Base-by-base conservation (phyloP, 35 echinoderm and acorn worm species). In the Eucidaris tribuloides region DNA sequence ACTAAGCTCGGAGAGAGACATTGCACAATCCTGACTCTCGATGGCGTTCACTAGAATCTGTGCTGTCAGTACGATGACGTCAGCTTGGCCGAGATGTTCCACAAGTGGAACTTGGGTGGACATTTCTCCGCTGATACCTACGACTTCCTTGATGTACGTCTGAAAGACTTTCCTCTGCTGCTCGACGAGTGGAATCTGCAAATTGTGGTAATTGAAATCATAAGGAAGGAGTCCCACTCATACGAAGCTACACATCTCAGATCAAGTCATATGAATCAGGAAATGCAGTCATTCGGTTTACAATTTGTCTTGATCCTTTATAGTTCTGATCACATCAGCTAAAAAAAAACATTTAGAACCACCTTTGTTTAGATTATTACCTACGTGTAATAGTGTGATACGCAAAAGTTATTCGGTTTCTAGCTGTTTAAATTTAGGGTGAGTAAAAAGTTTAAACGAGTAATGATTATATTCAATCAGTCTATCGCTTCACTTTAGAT, bases 1-100 rank as follows among this genome's bases (percentile, higher is more conserved):
- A 29, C 90, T 65, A 46, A 92, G 54, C 25, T 76, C 24, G 7
- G 90, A 81, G 3, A 92, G 78, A 19, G 81, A 78, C 44, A 92
- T 33, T 14, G 33, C 24, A 13, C 71, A 63, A 59, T 59, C 20
- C 41, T 77, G 32, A 13, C 9, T n/a, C 6, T 72, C 49, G 3
- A 92, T 37, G 7, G 63, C 78, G 58, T 92, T 92, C 5, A 77
- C 84, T 25, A 92, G 65, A 38, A 92, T 92, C 84, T 92, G 90
- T 5, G 90, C 84, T 27, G 90, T 92, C 62, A 92, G 79, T 4
- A 92, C 56, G 11, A 92, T n/a, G 31, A 92, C 78, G 43, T 82
- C 79, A 35, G 80, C 54, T 6, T 87, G 49, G 14, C 87, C 57
- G 28, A 92, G 20, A 7, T 82, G 49, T 42, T 72, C 37, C 20